Evolutionary conservation across 2,888 invertebrate species (phyloP).

Genomic region (Trachelus stipa): DNA sequence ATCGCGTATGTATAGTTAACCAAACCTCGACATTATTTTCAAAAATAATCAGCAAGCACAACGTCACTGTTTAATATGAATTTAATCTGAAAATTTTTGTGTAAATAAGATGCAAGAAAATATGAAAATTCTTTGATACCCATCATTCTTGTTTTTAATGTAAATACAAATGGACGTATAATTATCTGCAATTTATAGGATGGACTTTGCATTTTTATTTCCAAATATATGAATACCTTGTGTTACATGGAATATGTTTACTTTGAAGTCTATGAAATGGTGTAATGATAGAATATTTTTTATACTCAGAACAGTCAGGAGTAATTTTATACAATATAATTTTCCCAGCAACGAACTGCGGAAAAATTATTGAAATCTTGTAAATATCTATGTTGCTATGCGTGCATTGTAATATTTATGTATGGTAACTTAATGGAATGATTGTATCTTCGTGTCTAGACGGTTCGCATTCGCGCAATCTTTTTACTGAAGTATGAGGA

Average conservation of each 20-base stretch:
- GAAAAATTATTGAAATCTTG: neutral
- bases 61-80: neutral
- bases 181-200: neutral
- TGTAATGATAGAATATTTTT: neutral
- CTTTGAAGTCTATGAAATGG: neutral
- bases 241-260: neutral
- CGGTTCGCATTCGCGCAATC: neutral
- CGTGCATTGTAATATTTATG: neutral
- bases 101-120: too few species aligned
- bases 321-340: neutral
- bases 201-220: neutral
- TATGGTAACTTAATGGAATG: neutral
- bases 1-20: neutral
- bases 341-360: neutral
- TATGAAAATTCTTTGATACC: neutral
- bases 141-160: neutral
- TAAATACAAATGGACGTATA: neutral
- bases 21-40: neutral
- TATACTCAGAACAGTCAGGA: neutral
- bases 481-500: neutral
- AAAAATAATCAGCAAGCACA: neutral
- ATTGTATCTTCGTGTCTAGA: neutral
- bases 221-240: neutral
- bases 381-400: neutral
- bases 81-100: neutral